Evolutionary conservation across 2,888 invertebrate species (phyloP).

Genomic region (Dendrolimus houi): DNA sequence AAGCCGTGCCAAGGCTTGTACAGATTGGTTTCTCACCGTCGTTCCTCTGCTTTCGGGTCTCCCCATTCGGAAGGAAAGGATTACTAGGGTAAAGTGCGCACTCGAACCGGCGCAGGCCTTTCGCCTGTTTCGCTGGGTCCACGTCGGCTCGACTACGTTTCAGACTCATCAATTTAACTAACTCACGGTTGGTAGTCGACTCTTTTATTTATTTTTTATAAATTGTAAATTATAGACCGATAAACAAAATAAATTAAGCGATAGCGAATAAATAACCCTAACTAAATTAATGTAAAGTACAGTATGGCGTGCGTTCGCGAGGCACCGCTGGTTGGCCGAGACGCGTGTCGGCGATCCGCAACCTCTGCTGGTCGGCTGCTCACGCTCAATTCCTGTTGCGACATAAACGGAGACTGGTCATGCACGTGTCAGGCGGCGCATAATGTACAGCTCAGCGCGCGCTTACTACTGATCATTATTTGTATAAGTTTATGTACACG

Average conservation of each 20-base stretch:
- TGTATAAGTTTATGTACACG: constrained; percentile 72
- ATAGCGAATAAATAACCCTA: constrained; percentile 75
- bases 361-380: constrained; percentile 64
- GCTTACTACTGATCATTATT: constrained; percentile 47
- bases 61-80: constrained; percentile 52
- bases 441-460: constrained; percentile 75
- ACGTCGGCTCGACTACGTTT: constrained; percentile 48
- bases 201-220: constrained; percentile 63
- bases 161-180: constrained; percentile 41
- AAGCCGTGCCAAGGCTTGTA: constrained; percentile 70
- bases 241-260: constrained; percentile 74
- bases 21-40: constrained; percentile 72
- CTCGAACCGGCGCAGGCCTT: constrained; percentile 41
- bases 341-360: constrained; percentile 65
- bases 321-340: constrained; percentile 67
- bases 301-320: constrained; percentile 65
- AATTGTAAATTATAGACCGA: constrained; percentile 64
- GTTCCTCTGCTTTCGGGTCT: constrained; percentile 62
- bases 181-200: constrained; percentile 67
- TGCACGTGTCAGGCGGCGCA: constrained; percentile 73
- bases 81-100: constrained; percentile 39
- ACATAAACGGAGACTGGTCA: constrained; percentile 76
- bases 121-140: constrained; percentile 24
- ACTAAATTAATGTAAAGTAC: constrained; percentile 70
- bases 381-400: constrained; percentile 73